Conservation (phyloP, 2,888 invertebrate species). For the Drosophila colorata region DNA sequence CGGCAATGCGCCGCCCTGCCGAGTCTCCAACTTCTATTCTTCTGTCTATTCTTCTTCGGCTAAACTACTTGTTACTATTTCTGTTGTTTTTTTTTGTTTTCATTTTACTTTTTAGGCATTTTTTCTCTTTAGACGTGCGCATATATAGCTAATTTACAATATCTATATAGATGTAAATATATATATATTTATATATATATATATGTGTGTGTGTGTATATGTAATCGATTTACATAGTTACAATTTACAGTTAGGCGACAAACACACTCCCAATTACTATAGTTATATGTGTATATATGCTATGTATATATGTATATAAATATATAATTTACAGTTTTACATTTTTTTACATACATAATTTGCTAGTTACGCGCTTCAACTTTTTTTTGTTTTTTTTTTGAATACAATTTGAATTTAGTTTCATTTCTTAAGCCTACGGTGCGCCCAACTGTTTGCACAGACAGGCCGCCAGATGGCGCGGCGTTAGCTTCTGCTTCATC, state of each 20-base stretch:
- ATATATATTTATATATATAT: slow-evolving; percentile 4
- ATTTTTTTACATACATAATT: slow-evolving; percentile 42
- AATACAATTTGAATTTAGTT: slow-evolving; percentile 62
- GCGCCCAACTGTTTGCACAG: slow-evolving; percentile 14
- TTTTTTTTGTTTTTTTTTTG: slow-evolving; percentile 12
- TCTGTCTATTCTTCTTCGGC: slow-evolving; percentile 26
- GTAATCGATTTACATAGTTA: slow-evolving; percentile 55
- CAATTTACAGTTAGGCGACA: slow-evolving; percentile 57
- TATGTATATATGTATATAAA: slow-evolving; percentile 20
- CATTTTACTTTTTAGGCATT: slow-evolving; percentile 44
- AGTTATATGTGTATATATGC: slow-evolving; percentile 10
- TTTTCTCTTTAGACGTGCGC: slow-evolving; percentile 51
- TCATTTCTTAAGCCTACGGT: slow-evolving; percentile 33
- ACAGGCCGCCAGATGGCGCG: slow-evolving; percentile 43
- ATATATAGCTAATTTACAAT: slow-evolving; percentile 58
- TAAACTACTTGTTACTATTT: slow-evolving; percentile 13
- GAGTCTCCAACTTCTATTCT: slow-evolving; percentile 1
- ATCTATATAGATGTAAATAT: slow-evolving; percentile 21
- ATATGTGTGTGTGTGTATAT: slow-evolving; percentile 22
- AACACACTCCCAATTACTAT: slow-evolving; percentile 48
- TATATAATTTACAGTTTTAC: slow-evolving; percentile 41
- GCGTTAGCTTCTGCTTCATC: slow-evolving; percentile 27
- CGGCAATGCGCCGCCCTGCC: not conserved
- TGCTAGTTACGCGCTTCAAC: slow-evolving; percentile 43
- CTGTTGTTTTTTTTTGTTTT: slow-evolving; percentile 1